phyloP scores from a whole-genome alignment of 2,113 vertebrate species.

The Ibidorhyncha struthersii region DNA sequence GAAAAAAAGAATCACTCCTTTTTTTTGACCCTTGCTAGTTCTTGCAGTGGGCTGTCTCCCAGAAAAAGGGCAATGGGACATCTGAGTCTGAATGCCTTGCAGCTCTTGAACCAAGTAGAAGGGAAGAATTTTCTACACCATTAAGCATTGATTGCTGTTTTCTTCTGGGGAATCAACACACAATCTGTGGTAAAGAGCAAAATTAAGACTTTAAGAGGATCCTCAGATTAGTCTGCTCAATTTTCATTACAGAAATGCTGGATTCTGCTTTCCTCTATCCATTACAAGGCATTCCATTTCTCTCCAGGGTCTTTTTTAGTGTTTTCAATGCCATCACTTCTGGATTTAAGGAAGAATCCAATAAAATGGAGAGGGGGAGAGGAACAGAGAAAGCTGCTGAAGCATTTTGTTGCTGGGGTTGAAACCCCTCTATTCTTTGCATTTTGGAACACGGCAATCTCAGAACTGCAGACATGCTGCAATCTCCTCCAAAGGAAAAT shows the following conservation, averaged over 20 bases:
- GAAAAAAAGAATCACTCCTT: not conserved
- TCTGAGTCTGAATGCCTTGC: not conserved
- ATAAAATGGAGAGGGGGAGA: accelerated
- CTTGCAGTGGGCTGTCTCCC: not conserved
- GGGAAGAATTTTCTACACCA: not conserved
- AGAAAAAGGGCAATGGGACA: not conserved
- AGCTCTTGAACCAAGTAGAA: not conserved
- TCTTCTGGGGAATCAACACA: not conserved
- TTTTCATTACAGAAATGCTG: not conserved
- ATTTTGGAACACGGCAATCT: not conserved
- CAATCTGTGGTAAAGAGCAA: not conserved
- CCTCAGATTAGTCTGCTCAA: not conserved
- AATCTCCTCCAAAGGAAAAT: not conserved
- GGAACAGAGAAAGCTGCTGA: not conserved
- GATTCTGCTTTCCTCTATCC: not conserved
- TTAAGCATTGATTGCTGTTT: not conserved
- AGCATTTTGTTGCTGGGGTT: not conserved
- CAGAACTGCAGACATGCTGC: constrained; percentile 11
- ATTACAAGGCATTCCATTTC: not conserved
- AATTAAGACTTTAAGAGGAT: not conserved
- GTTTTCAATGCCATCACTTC: not conserved
- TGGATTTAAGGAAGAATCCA: not conserved
- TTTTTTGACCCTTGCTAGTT: not conserved
- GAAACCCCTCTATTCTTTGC: not conserved
- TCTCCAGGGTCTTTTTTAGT: not conserved